Percentiles rank a stretch among this genome's conserved stretches.
These are phyloP conservation scores for Ochropleura leucogaster DNA, from an alignment of 2,888 invertebrate genomes.

Conservation along the genomic window DNA sequence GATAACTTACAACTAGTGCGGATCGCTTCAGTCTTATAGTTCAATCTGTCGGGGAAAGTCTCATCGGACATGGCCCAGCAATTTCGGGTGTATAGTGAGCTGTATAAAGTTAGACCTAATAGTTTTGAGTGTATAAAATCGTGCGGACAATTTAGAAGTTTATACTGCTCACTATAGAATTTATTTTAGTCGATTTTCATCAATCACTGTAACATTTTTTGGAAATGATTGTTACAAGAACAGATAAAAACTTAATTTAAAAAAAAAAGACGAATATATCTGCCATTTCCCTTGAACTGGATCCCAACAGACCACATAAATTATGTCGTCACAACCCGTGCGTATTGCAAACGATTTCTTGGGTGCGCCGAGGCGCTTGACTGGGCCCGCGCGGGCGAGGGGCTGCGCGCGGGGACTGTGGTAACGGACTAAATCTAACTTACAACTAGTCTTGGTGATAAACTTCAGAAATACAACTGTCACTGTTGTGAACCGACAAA, in stretches of 20 bases:
- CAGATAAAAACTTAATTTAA: not conserved
- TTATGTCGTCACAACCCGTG: conserved; percentile 51
- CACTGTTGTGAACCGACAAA: not conserved
- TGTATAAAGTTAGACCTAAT: conserved; percentile 44
- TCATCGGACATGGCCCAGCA: conserved; percentile 30
- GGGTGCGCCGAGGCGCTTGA: conserved; percentile 82
- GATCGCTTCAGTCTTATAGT: conserved; percentile 84
- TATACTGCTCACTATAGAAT: conserved; percentile 50
- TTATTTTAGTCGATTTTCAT: not conserved
- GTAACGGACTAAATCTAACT: conserved; percentile 83
- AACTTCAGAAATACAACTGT: conserved; percentile 43
- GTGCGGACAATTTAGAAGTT: conserved; percentile 50
- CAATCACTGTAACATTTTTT: conserved; percentile 5
- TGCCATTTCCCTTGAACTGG: conserved; percentile 32
- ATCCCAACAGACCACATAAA: conserved; percentile 54
- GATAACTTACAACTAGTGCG: conserved; percentile 74
- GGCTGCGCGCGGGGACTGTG: conserved; percentile 86
- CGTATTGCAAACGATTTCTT: conserved; percentile 80
- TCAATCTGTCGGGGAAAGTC: conserved; percentile 52
- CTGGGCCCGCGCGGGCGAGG: conserved; percentile 83
- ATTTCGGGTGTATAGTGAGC: conserved; percentile 48
- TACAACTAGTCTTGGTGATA: conserved; percentile 62
- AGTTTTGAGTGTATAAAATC: conserved; percentile 53
- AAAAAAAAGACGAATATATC: not conserved
- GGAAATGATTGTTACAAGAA: conserved; percentile 13